These are phyloP conservation scores for Dallia pectoralis DNA, from an alignment of 2,797 vertebrate species.

Conservation along the genomic window DNA sequence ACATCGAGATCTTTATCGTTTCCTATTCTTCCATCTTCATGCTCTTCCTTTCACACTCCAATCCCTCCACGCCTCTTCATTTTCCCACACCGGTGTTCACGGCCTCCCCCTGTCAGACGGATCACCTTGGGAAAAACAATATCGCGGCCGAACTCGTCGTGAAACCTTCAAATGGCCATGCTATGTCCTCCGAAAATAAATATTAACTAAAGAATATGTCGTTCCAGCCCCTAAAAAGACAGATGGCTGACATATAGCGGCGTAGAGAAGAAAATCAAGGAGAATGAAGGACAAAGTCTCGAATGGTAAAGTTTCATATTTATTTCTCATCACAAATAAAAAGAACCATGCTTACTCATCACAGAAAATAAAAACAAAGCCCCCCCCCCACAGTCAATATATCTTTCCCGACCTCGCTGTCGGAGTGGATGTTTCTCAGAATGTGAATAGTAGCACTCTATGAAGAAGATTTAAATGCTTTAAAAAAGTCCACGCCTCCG, in stretches of 20 bases:
- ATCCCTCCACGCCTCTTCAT: slow-evolving; percentile 10
- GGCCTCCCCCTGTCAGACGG: slow-evolving; percentile 42
- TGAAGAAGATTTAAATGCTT: slow-evolving; percentile 73
- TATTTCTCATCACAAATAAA: slow-evolving; percentile 83
- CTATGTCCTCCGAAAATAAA: not conserved
- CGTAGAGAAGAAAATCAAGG: slow-evolving; percentile 18
- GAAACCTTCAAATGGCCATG: not conserved
- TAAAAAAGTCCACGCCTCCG: slow-evolving; percentile 67
- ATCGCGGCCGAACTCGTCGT: slow-evolving; percentile 19
- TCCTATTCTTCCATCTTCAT: not conserved
- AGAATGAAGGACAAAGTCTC: slow-evolving; percentile 61
- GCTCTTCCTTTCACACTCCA: not conserved
- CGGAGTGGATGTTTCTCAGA: slow-evolving; percentile 50
- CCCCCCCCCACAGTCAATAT: slow-evolving; percentile 65
- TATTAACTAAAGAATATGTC: not conserved
- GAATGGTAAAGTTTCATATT: slow-evolving; percentile 81
- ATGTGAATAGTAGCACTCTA: slow-evolving; percentile 77
- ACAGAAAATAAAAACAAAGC: slow-evolving; percentile 70
- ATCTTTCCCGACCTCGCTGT: slow-evolving; percentile 55
- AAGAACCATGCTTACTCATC: slow-evolving; percentile 83
- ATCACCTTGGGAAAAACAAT: slow-evolving; percentile 50
- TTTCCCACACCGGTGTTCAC: slow-evolving; percentile 18
- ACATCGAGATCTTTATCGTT: slow-evolving; percentile 15
- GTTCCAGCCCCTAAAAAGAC: slow-evolving; percentile 11
- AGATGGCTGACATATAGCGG: not conserved